phyloP scores from a whole-genome alignment of 2,888 invertebrate genomes.

The Oeneis ivallda region DNA sequence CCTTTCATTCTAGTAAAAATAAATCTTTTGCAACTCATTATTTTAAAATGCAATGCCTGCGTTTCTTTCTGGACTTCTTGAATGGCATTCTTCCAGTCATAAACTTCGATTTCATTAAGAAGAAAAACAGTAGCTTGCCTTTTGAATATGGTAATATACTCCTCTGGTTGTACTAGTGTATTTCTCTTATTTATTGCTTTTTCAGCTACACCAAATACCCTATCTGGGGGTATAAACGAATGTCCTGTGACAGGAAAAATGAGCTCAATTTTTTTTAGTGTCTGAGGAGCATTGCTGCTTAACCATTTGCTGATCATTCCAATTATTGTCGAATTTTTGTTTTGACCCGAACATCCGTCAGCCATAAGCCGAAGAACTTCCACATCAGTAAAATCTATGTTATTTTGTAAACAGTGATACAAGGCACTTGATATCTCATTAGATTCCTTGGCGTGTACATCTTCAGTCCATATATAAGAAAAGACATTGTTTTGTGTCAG shows the following conservation, averaged over 20 bases:
- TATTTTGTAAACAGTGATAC: too few species aligned
- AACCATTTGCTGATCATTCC: not conserved
- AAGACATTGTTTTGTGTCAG: too few species aligned
- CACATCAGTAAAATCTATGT: too few species aligned
- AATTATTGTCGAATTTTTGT: not conserved
- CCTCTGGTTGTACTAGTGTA: constrained; percentile 30
- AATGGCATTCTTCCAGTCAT: constrained; percentile 25
- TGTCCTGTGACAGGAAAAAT: constrained; percentile 46
- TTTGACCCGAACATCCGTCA: too few species aligned
- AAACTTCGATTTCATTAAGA: constrained; percentile 22
- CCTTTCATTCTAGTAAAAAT: constrained; percentile 25
- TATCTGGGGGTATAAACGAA: constrained; percentile 42
- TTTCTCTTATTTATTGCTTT: constrained; percentile 34
- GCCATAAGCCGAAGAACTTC: too few species aligned
- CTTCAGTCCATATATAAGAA: too few species aligned
- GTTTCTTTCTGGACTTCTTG: constrained; percentile 23
- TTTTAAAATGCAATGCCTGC: constrained; percentile 23
- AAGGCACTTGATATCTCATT: too few species aligned
- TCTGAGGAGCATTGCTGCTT: not conserved
- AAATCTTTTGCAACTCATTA: constrained; percentile 26
- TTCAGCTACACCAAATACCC: constrained; percentile 43
- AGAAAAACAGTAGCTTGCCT: constrained; percentile 22
- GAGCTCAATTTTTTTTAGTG: constrained; percentile 37
- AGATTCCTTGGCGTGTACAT: too few species aligned
- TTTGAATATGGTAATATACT: constrained; percentile 24